Evolutionary conservation across 2,113 vertebrate species (phyloP).

Genomic region (Dascyllus trimaculatus): DNA sequence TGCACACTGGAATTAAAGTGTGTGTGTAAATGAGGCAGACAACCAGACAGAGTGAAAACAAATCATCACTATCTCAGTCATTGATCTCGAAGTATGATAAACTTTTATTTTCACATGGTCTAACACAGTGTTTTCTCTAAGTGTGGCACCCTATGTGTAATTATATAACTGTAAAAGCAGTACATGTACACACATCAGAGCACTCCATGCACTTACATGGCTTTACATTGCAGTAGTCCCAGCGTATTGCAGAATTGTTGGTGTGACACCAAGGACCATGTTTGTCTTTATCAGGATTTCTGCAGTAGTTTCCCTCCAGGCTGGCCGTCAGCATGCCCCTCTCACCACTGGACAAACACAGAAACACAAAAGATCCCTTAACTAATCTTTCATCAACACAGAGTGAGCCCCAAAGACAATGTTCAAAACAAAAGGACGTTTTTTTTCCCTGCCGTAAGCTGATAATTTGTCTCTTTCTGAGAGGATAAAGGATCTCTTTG

Average conservation of each 20-base stretch:
- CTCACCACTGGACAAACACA: slow-evolving; percentile 66
- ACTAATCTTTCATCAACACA: slow-evolving; percentile 39
- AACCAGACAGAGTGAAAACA: slow-evolving; percentile 13
- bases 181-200: not conserved
- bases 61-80: not conserved
- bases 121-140: not conserved
- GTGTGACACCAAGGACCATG: slow-evolving; percentile 99
- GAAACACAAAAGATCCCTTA: slow-evolving; percentile 46
- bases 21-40: slow-evolving; percentile 2
- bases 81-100: slow-evolving; percentile 5
- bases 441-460: not conserved
- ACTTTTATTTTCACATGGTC: slow-evolving; percentile 23
- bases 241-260: slow-evolving; percentile 90
- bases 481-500: slow-evolving; percentile 17
- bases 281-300: slow-evolving; percentile 96
- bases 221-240: slow-evolving; percentile 96
- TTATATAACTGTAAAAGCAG: not conserved
- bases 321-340: slow-evolving; percentile 82
- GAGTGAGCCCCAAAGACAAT: slow-evolving; percentile 23
- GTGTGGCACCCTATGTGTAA: not conserved
- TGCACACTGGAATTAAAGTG: slow-evolving; percentile 38
- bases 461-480: slow-evolving; percentile 17
- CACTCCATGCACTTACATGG: slow-evolving; percentile 92
- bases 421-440: slow-evolving; percentile 20
- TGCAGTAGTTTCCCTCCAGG: slow-evolving; percentile 92